phyloP scores from a whole-genome alignment of 2,888 invertebrate species.

The Bursaphelenchus okinawaensis region DNA sequence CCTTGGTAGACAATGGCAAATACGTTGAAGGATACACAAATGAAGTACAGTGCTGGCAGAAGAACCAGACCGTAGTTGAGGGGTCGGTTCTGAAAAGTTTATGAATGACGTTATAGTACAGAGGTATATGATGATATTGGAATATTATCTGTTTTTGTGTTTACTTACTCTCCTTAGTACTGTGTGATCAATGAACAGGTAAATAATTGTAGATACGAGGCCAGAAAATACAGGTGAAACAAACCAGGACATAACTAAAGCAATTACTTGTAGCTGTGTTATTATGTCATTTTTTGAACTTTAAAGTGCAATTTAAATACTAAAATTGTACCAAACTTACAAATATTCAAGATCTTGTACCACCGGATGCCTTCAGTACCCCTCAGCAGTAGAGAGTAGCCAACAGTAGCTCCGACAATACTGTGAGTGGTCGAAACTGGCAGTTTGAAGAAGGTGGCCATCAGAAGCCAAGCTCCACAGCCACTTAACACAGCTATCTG shows the following conservation, averaged over 20 bases:
- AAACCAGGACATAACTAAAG: conserved; percentile 82
- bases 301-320: too few relatives aligned
- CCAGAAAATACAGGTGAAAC: conserved; percentile 90
- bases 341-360: conserved; percentile 73
- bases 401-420: conserved; percentile 94
- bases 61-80: conserved; percentile 68
- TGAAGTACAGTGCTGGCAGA: conserved; percentile 85
- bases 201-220: conserved; percentile 75
- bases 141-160: neutral
- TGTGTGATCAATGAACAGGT: conserved; percentile 72
- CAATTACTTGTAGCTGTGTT: too few relatives aligned
- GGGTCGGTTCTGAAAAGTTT: conserved; percentile 43
- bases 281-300: too few relatives aligned
- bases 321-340: conserved; percentile 18
- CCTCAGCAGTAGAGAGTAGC: conserved; percentile 85
- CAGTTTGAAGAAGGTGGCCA: conserved; percentile 86
- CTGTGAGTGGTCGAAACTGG: conserved; percentile 99
- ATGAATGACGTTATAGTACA: conserved; percentile 1
- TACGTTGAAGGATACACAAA: conserved; percentile 83
- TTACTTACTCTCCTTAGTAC: conserved; percentile 65
- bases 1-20: conserved; percentile 90
- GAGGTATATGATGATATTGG: neutral
- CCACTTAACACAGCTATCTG: conserved; percentile 74
- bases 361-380: conserved; percentile 79
- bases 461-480: conserved; percentile 84